Conservation (phyloP, 2,888 invertebrate genomes). For the Melitaea athalia region DNA sequence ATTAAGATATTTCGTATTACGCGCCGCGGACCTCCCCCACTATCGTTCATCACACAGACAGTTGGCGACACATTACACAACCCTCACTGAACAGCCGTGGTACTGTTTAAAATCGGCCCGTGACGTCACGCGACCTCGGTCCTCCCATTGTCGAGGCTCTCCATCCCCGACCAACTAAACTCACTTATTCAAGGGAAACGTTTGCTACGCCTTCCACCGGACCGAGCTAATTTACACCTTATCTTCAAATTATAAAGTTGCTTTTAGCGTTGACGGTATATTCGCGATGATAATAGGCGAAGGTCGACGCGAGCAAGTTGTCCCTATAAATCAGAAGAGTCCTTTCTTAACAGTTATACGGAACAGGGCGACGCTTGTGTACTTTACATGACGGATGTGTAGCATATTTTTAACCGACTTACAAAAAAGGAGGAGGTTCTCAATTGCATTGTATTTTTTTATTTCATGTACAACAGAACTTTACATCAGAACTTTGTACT, state of each 20-base stretch:
- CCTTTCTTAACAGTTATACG: conserved; percentile 17
- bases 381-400: conserved; percentile 11
- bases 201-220: conserved; percentile 16
- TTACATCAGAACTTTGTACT: too few species aligned
- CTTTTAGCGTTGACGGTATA: background rate
- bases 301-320: conserved; percentile 18
- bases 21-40: background rate
- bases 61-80: background rate
- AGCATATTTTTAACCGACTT: too few species aligned
- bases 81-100: background rate
- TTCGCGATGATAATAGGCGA: conserved; percentile 17
- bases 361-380: conserved; percentile 9
- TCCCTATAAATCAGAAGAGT: conserved; percentile 21
- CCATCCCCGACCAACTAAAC: conserved; percentile 42
- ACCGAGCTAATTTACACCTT: background rate
- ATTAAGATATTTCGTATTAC: too few species aligned
- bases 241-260: background rate
- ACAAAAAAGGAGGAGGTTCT: too few species aligned
- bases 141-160: conserved; percentile 48
- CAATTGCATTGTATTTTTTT: too few species aligned
- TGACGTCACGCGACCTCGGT: conserved; percentile 51
- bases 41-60: background rate
- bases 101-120: conserved; percentile 42
- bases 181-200: conserved; percentile 42
- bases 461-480: too few species aligned